Conservation (phyloP, 2,888 invertebrate genomes). For the Cerastis rubricosa region DNA sequence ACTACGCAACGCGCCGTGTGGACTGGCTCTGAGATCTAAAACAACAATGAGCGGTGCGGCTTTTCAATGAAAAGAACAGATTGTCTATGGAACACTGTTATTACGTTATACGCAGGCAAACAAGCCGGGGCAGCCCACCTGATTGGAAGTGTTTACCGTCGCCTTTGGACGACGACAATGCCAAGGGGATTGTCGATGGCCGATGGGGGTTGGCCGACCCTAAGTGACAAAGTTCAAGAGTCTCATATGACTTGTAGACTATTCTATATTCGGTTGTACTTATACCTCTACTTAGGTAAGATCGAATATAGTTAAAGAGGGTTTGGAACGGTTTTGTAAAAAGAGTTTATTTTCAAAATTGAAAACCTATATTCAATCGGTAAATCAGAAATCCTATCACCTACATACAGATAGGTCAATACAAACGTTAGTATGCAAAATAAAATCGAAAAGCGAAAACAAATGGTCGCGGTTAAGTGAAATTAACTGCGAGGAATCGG, state of each 20-base stretch:
- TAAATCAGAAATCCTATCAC: constrained; percentile 3
- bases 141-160: constrained; percentile 23
- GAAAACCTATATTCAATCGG: neutral
- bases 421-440: constrained; percentile 66
- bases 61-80: constrained; percentile 22
- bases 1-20: no score
- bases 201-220: constrained; percentile 10
- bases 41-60: constrained; percentile 32
- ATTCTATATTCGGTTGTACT: neutral
- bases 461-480: constrained; percentile 80
- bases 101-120: constrained; percentile 15
- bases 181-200: constrained; percentile 15
- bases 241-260: constrained; percentile 15
- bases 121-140: constrained; percentile 8
- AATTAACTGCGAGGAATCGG: constrained; percentile 80
- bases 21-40: constrained; percentile 33
- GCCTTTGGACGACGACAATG: neutral
- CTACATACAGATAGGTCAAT: constrained; percentile 14
- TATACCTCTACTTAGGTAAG: neutral
- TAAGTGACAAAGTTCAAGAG: constrained; percentile 16
- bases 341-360: neutral
- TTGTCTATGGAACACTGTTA: constrained; percentile 14
- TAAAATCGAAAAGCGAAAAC: constrained; percentile 75
- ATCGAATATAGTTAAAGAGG: neutral
- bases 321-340: neutral